Percentiles rank a stretch among this genome's conserved stretches.
These are phyloP conservation scores for Heliconius erato DNA, from an alignment of 2,888 invertebrate species.

Conservation along the genomic window DNA sequence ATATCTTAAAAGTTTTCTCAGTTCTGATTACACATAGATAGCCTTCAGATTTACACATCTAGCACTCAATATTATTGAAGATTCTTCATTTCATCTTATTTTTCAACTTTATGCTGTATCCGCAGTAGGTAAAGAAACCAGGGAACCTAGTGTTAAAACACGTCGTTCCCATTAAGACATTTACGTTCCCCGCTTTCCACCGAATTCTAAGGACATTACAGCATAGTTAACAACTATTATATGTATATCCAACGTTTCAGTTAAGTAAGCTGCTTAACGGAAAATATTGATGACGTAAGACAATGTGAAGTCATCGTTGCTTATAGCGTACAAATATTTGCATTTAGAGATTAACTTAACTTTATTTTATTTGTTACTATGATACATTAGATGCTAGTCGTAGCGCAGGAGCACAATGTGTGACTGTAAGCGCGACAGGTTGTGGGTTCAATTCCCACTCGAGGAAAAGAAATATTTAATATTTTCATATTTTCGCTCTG, in stretches of 20 bases:
- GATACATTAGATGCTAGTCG: not conserved
- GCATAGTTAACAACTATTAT: not conserved
- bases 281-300: slow-evolving; percentile 38
- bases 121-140: too few relatives aligned
- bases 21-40: not conserved
- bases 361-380: not conserved
- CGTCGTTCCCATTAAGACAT: too few relatives aligned
- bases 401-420: too few relatives aligned
- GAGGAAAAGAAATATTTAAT: too few relatives aligned
- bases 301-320: slow-evolving; percentile 21
- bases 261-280: slow-evolving; percentile 14
- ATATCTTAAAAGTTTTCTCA: not conserved
- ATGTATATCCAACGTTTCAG: not conserved
- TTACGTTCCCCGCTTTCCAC: too few relatives aligned
- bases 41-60: not conserved
- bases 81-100: too few relatives aligned
- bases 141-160: too few relatives aligned
- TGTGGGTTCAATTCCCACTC: too few relatives aligned
- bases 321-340: slow-evolving; percentile 4
- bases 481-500: too few relatives aligned
- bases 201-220: too few relatives aligned
- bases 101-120: too few relatives aligned
- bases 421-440: too few relatives aligned
- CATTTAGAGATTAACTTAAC: not conserved
- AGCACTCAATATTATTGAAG: not conserved